Base-by-base conservation (phyloP, 2,113 vertebrate species). In the Syngnathus typhle region DNA sequence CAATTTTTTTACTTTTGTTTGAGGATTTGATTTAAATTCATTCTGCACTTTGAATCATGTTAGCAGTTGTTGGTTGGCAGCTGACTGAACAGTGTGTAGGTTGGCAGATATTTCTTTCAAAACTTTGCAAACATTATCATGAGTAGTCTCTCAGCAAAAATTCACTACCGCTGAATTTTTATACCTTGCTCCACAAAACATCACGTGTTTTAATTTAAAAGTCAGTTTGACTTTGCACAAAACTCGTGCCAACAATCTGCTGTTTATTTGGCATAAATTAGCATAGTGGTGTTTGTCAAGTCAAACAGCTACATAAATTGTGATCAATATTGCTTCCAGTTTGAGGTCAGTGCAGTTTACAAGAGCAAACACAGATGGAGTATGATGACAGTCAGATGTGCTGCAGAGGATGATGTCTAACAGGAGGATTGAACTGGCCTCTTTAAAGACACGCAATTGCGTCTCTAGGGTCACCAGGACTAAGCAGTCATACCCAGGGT, bases 361-460 rank as follows among this genome's bases (percentile, higher is more conserved):
- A 15, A 59, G 62, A 74, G 64, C 62, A 72, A 77, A 84, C 70
- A 71, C 64, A 43, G 68, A 75, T 16, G 21, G 73, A 71, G 71
- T 76, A 64, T 67, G 74, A 65, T 70, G 44, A 59, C 1, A 60
- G 55, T 8, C 27, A 58, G 66, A 71, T 41, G 43, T n/a, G 63
- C 69, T 23, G 60, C 44, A 58, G 65, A 51, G 44, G 58, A 69
- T 62, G 15, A 59, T 67, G 65, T 71, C 46, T 67, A 62, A 78
- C 63, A 72, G 47, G 62, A 36, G 49, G 60, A 66, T 68, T 8
- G 68, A 62, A 68, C 71, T 0, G 19, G 75, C 37, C 64, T 63
- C 68, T 74, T 85, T 74, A 84, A 83, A 74, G 78, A 79, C 70
- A 81, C n/a, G 41, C 76, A 71, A 83, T 77, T 80, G 65, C 67